These are phyloP conservation scores for Melanotaenia maccullochi DNA, from an alignment of 2,797 vertebrate genomes.

Conservation along the genomic window DNA sequence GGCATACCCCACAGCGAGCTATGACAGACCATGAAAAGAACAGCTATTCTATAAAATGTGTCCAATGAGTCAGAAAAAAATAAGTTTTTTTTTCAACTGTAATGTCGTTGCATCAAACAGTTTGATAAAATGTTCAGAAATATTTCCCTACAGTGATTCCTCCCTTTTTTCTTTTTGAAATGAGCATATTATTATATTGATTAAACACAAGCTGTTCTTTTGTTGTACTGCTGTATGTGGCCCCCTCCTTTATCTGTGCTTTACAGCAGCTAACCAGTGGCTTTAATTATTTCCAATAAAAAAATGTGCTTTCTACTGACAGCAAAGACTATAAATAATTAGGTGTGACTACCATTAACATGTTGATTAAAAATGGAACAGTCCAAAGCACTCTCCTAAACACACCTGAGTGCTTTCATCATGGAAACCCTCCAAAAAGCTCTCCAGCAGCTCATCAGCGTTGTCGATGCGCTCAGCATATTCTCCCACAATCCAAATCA, in stretches of 20 bases:
- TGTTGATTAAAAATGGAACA: conserved; percentile 13
- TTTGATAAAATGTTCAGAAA: not conserved
- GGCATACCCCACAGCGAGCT: conserved; percentile 19
- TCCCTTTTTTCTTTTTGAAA: not conserved
- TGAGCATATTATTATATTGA: not conserved
- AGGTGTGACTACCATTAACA: conserved; percentile 6
- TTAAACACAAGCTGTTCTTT: not conserved
- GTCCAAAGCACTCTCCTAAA: conserved; percentile 12
- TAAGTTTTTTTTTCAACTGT: not conserved
- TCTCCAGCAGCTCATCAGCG: conserved; percentile 96
- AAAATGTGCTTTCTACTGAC: conserved; percentile 1
- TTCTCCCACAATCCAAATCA: conserved; percentile 99
- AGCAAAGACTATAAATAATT: conserved; percentile 20
- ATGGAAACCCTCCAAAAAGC: conserved; percentile 98
- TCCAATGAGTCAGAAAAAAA: conserved; percentile 1
- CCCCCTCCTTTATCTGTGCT: not conserved
- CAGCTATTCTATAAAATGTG: conserved; percentile 5
- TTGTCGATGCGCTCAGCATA: conserved; percentile 98
- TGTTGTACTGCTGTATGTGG: not conserved
- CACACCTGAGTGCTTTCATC: conserved; percentile 97
- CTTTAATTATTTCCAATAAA: conserved; percentile 18
- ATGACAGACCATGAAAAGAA: conserved; percentile 5
- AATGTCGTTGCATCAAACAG: conserved; percentile 1
- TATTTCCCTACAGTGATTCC: not conserved
- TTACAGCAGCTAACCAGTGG: not conserved